A percentile compares a stretch with the other conserved stretches of the same genome.
phyloP scores from a whole-genome alignment of 2,888 invertebrate genomes.

The Cerceris rybyensis region DNA sequence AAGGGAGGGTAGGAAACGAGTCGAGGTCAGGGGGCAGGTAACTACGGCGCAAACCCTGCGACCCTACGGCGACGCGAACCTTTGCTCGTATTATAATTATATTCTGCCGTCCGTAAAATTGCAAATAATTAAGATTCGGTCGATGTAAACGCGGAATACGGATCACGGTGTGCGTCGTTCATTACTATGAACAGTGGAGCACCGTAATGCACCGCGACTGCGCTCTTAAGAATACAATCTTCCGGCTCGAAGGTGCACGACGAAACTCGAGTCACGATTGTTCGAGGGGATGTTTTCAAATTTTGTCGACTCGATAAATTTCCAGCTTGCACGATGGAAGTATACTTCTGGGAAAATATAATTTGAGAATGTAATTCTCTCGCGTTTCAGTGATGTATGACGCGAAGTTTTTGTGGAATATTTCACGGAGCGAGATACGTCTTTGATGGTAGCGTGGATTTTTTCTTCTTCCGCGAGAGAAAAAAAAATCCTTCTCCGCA shows the following conservation, averaged over 20 bases:
- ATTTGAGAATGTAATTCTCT: not conserved
- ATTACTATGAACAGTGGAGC: constrained; percentile 31
- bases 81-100: constrained; percentile 78
- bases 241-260: no score
- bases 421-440: not conserved
- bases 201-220: constrained; percentile 15
- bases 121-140: constrained; percentile 79
- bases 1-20: constrained; percentile 59
- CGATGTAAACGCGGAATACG: constrained; percentile 72
- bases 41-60: constrained; percentile 70
- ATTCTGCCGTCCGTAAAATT: constrained; percentile 77
- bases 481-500: constrained; percentile 7
- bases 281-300: no score
- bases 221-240: not conserved
- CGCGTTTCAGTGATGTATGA: not conserved
- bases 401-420: not conserved
- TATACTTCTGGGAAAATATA: not conserved
- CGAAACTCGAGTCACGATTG: no score
- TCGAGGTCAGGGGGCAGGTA: constrained; percentile 71
- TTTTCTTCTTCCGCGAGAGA: not conserved
- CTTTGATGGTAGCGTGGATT: not conserved
- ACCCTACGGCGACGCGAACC: constrained; percentile 74
- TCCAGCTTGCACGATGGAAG: not conserved
- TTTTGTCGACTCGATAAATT: not conserved
- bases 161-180: constrained; percentile 34